These are phyloP conservation scores for Nomada lathburiana DNA, from an alignment of 2,888 invertebrate species.

Conservation along the genomic window DNA sequence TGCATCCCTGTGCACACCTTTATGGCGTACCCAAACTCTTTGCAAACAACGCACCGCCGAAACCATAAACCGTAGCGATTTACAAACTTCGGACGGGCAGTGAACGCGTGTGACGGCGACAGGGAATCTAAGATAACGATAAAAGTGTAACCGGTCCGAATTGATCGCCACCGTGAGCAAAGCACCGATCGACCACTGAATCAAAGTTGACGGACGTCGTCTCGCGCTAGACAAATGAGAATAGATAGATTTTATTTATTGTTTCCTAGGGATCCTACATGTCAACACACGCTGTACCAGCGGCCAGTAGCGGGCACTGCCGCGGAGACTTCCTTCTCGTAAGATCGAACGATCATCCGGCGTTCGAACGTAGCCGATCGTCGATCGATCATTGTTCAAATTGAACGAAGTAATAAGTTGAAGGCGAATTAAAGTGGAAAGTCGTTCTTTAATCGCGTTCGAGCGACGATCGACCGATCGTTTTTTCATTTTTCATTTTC, in stretches of 20 bases:
- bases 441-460: neutral
- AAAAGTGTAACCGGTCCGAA: conserved; percentile 1
- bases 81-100: neutral
- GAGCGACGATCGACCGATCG: conserved; percentile 30
- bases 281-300: conserved; percentile 69
- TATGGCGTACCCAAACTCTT: neutral
- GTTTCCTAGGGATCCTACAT: conserved; percentile 78
- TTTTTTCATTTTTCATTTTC: conserved; percentile 7
- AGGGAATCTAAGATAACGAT: too few relatives aligned
- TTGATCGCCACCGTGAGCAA: conserved; percentile 30
- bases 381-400: conserved; percentile 10
- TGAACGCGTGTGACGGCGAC: neutral
- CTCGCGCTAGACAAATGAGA: conserved; percentile 77
- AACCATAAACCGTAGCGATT: conserved; percentile 2
- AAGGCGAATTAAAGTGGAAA: neutral
- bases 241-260: conserved; percentile 84
- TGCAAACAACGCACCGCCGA: neutral
- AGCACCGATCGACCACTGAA: conserved; percentile 71
- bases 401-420: neutral
- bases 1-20: too few relatives aligned
- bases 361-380: conserved; percentile 14
- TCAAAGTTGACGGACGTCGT: conserved; percentile 73
- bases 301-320: conserved; percentile 82
- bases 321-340: conserved; percentile 75
- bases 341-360: conserved; percentile 51